phyloP scores from a whole-genome alignment of 2,888 invertebrate species.

The Drosophila helvetica region DNA sequence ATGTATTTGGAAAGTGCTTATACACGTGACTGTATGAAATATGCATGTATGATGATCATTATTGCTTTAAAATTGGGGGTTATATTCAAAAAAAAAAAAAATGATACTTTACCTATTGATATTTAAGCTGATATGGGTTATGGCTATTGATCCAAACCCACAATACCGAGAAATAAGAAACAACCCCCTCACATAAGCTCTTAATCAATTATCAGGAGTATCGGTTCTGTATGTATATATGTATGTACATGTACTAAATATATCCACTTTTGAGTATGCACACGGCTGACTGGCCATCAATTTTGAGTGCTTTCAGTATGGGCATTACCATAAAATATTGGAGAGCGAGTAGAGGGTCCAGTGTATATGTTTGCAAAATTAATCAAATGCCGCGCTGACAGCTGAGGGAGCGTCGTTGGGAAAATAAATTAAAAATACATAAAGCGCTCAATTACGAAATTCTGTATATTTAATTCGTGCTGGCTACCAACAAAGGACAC shows the following conservation, averaged over 20 bases:
- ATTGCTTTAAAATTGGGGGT: too few relatives aligned
- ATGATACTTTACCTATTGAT: too few relatives aligned
- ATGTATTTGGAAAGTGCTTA: too few relatives aligned
- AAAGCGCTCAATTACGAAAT: constrained; percentile 70
- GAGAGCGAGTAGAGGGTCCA: background rate
- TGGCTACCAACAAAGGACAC: constrained; percentile 2
- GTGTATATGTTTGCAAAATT: constrained; percentile 45
- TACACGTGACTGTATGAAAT: too few relatives aligned
- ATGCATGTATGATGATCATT: background rate
- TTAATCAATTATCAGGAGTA: background rate
- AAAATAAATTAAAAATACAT: constrained; percentile 72
- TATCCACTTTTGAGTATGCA: too few relatives aligned
- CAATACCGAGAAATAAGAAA: too few relatives aligned
- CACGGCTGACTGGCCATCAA: background rate
- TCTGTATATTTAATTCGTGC: constrained; percentile 58
- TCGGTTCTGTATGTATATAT: too few relatives aligned
- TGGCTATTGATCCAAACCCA: too few relatives aligned
- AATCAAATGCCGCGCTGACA: constrained; percentile 37
- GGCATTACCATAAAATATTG: constrained; percentile 3
- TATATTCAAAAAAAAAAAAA: too few relatives aligned
- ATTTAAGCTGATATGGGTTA: too few relatives aligned
- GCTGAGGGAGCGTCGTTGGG: constrained; percentile 44
- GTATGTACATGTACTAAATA: too few relatives aligned
- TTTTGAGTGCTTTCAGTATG: background rate
- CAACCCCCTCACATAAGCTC: too few relatives aligned